Conservation (phyloP, 2,113 vertebrate genomes). For the Nematolebias whitei region DNA sequence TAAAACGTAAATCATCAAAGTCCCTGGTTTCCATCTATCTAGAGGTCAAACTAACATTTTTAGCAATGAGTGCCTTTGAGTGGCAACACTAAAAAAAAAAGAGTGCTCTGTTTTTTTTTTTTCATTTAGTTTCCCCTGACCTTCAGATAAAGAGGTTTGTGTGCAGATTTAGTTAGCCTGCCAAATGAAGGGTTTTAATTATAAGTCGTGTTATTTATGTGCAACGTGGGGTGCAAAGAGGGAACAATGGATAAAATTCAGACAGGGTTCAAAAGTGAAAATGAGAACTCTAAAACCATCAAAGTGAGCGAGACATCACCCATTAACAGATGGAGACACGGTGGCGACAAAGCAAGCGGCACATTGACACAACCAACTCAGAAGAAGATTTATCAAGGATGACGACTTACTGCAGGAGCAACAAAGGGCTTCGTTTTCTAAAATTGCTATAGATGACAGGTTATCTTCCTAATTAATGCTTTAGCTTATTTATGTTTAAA, state of each 20-base stretch:
- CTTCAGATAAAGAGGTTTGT: conserved; percentile 60
- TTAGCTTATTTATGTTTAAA: neutral
- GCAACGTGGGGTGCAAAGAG: conserved; percentile 38
- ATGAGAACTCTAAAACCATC: neutral
- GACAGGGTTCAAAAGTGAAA: neutral
- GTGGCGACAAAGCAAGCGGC: conserved; percentile 15
- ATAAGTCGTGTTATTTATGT: conserved; percentile 62
- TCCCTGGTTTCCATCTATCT: conserved; percentile 25
- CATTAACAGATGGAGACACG: conserved; percentile 25
- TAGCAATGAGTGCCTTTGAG: conserved; percentile 37
- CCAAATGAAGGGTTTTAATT: conserved; percentile 70
- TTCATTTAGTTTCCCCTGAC: conserved; percentile 28
- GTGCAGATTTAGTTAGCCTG: conserved; percentile 49
- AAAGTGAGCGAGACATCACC: neutral
- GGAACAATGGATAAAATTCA: conserved; percentile 4
- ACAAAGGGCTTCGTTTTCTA: neutral
- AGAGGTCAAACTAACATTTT: conserved; percentile 43
- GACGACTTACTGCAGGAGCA: conserved; percentile 1
- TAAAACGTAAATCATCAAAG: conserved; percentile 23
- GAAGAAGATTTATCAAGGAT: conserved; percentile 12
- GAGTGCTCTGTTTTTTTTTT: conserved; percentile 10
- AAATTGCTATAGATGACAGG: neutral
- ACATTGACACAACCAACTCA: conserved; percentile 6
- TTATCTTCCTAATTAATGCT: neutral
- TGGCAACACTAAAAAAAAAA: conserved; percentile 18